These are phyloP conservation scores for Syrrhaptes paradoxus DNA, from an alignment of 2,113 vertebrate species.

Conservation along the genomic window DNA sequence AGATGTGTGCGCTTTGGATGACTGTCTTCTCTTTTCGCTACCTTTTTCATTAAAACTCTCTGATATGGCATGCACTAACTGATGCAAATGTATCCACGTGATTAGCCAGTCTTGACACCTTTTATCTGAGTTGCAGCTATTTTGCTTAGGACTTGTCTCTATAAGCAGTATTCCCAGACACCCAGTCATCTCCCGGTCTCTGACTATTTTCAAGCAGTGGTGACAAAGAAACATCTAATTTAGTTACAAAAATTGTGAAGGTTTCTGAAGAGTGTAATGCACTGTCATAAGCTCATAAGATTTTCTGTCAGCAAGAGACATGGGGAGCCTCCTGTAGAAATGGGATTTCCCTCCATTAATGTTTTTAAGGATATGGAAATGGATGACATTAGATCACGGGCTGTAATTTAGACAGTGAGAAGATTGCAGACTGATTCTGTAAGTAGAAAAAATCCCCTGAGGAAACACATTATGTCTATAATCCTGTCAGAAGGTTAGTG, in stretches of 20 bases:
- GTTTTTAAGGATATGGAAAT: background rate
- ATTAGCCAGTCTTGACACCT: background rate
- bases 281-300: background rate
- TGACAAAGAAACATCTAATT: background rate
- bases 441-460: background rate
- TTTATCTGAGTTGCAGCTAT: background rate
- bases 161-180: background rate
- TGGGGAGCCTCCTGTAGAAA: background rate
- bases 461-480: background rate
- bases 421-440: background rate
- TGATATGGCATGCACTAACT: background rate
- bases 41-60: background rate
- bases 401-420: background rate
- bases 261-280: background rate
- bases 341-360: background rate
- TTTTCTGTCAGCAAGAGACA: background rate
- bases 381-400: background rate
- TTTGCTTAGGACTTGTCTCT: background rate
- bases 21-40: background rate
- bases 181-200: background rate
- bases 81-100: background rate
- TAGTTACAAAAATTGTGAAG: background rate
- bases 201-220: background rate
- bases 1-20: background rate
- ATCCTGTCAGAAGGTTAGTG: background rate